These are phyloP conservation scores for Dryobota labecula DNA, from an alignment of 2,888 invertebrate genomes.

Conservation along the genomic window DNA sequence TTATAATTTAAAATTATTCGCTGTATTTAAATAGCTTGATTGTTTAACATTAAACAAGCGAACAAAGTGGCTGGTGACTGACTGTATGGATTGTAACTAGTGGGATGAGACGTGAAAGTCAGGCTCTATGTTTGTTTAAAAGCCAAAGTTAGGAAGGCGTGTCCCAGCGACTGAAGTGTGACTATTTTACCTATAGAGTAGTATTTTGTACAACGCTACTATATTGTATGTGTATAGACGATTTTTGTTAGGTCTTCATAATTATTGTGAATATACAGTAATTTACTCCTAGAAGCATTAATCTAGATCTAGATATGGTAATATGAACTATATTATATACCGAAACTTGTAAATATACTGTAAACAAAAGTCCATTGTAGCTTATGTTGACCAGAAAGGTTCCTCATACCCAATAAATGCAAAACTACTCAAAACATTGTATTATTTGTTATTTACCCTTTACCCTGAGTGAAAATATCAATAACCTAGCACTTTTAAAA, in stretches of 20 bases:
- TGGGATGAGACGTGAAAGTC: conserved; percentile 71
- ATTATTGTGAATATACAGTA: conserved; percentile 90
- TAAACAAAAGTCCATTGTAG: conserved; percentile 90
- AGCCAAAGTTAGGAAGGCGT: conserved; percentile 71
- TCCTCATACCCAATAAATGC: conserved; percentile 91
- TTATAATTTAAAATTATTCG: conserved; percentile 83
- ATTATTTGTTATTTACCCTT: conserved; percentile 68
- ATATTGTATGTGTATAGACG: conserved; percentile 85
- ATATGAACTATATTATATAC: conserved; percentile 87
- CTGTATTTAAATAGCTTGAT: conserved; percentile 88
- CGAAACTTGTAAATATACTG: conserved; percentile 90
- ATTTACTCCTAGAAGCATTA: conserved; percentile 85
- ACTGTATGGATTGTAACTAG: conserved; percentile 62
- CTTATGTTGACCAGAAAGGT: conserved; percentile 91
- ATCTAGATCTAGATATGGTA: conserved; percentile 81
- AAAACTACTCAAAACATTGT: conserved; percentile 85
- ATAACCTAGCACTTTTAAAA: not conserved
- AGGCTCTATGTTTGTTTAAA: conserved; percentile 74
- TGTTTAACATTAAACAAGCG: conserved; percentile 82
- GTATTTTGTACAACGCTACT: conserved; percentile 88
- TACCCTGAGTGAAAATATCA: not conserved
- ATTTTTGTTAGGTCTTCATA: conserved; percentile 84
- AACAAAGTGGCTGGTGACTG: conserved; percentile 83
- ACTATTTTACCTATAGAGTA: conserved; percentile 80
- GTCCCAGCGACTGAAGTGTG: conserved; percentile 77